Base-by-base conservation (phyloP, 2,797 vertebrate species). In the Todus mexicanus region DNA sequence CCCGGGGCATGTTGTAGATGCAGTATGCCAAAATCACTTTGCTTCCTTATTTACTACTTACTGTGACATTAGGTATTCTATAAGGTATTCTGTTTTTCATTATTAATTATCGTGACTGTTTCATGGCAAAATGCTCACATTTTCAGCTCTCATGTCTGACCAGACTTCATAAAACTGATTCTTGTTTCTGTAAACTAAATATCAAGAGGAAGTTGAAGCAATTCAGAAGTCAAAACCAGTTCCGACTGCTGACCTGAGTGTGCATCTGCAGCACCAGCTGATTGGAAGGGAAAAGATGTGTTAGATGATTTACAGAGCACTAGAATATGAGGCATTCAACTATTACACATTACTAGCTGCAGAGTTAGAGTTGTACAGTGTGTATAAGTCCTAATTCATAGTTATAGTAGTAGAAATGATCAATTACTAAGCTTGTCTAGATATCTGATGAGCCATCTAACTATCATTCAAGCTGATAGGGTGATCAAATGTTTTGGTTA, bases 151-250 rank as follows among this genome's bases (percentile, higher is more conserved):
- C 10, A 20, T 68, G 75, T 68, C 29, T 65, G 69, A 64, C 48
- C n/a, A 48, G 37, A 63, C 38, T 80, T 71, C n/a, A 26, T 56
- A 38, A 72, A 48, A 38, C 17, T 59, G 29, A 54, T 68, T 76
- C 59, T 80, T 51, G 35, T 64, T 45, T 42, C 45, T 66, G 26
- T 6, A 57, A 92, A 65, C 14, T n/a, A 78, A 73, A 51, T 48
- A 47, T 75, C 60, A 93, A 84, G 64, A 92, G 94, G 95, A 92
- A 79, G 87, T 15, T 94, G 38, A 17, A 26, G 56, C 76, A 94
- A 94, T 56, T 82, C 42, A 45, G 33, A 76, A 92, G 29, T 33
- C 65, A 93, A 73, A 92, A 92, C 33, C 27, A 83, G 29, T 40
- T 74, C 65, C 56, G 54, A 77, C 27, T 73, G 73, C 47, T 45